These are phyloP conservation scores for Mactra quadrangularis DNA, from an alignment of 1,140 invertebrate species.

Conservation along the genomic window DNA sequence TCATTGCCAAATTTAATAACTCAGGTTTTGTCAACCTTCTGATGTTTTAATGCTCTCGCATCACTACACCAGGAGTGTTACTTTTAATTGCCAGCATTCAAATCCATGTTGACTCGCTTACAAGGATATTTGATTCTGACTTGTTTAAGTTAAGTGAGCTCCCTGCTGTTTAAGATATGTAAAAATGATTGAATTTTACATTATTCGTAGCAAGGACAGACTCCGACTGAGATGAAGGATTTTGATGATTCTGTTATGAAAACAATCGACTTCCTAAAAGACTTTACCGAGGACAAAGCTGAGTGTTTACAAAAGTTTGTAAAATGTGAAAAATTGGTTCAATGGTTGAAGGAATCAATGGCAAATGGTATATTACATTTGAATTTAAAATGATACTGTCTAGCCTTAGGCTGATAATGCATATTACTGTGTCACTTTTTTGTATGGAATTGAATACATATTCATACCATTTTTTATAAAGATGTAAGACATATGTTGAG, in stretches of 20 bases:
- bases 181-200: neutral
- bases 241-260: slow-evolving; percentile 67
- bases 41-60: too few species aligned
- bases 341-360: slow-evolving; percentile 75
- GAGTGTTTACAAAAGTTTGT: slow-evolving; percentile 71
- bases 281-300: slow-evolving; percentile 58
- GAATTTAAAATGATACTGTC: neutral
- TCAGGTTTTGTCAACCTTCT: too few species aligned
- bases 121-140: neutral
- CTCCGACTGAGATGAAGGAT: slow-evolving; percentile 43
- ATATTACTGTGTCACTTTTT: neutral
- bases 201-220: neutral
- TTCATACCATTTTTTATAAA: neutral
- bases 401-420: neutral
- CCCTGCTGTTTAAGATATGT: neutral
- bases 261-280: slow-evolving; percentile 62
- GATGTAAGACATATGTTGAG: neutral
- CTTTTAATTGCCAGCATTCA: neutral
- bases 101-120: neutral
- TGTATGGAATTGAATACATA: neutral
- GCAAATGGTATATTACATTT: neutral
- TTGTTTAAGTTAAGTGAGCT: neutral
- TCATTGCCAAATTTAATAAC: too few species aligned
- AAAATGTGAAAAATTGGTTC: slow-evolving; percentile 66
- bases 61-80: too few species aligned